These are phyloP conservation scores for Oreocharis arfaki DNA, from an alignment of 2,113 vertebrate genomes.

Conservation along the genomic window DNA sequence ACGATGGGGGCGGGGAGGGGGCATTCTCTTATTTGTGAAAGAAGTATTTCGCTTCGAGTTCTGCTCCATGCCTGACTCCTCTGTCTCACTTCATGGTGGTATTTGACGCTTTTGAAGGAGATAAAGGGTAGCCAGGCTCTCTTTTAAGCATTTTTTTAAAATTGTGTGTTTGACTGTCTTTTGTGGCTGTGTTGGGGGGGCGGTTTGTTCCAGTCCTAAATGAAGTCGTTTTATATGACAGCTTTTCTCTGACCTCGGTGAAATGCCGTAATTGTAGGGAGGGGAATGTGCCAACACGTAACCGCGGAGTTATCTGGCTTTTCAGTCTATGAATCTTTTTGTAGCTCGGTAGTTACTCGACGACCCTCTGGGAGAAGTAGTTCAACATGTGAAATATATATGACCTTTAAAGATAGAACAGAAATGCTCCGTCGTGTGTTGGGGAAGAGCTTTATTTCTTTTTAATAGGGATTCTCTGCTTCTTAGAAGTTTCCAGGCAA, in stretches of 20 bases:
- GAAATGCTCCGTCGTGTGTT: not conserved
- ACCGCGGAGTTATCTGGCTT: not conserved
- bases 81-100: not conserved
- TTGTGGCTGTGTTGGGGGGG: not conserved
- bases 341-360: not conserved
- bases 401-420: not conserved
- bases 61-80: not conserved
- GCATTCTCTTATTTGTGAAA: not conserved
- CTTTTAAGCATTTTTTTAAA: not conserved
- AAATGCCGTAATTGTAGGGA: conserved; percentile 20
- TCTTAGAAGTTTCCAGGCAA: conserved; percentile 34
- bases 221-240: not conserved
- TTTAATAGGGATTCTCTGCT: not conserved
- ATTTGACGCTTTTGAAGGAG: not conserved
- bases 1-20: not conserved
- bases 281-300: not conserved
- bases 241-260: conserved; percentile 12
- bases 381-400: not conserved
- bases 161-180: not conserved
- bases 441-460: not conserved
- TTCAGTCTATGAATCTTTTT: not conserved
- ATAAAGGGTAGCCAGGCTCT: not conserved
- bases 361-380: not conserved
- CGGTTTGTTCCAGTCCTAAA: not conserved
- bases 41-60: not conserved